Evolutionary conservation across 1,140 invertebrate genomes (phyloP), one percentile per base, ranked within the genome.

Genomic region (Drosophila asahinai): DNA sequence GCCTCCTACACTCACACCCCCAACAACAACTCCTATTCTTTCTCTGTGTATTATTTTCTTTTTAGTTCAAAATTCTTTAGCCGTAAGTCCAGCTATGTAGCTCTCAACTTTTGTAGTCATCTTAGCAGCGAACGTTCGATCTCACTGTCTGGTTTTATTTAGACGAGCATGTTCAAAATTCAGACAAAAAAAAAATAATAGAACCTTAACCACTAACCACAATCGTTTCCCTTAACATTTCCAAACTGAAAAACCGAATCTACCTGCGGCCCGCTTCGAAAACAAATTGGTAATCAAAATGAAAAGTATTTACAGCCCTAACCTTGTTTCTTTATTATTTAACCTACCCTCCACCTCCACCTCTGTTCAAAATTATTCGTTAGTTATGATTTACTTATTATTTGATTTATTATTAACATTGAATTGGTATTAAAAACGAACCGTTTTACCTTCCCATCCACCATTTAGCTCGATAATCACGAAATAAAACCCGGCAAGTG

Each of bases 401-500:
- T 87, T 78, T 73, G 42, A 48, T 73, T 82, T 77, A 65, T 86
- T 52, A 76, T 82, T 83, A 89, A 77, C 83, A 71, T 75, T 78
- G 77, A 83, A 87, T 91, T 91, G 83, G 83, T 87, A 83, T 91
- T 91, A 86, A 91, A 83, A 65, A 54, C 30, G 49, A 75, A 55
- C 58, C 73, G 63, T 86, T 91, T 89, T 83, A 87, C 83, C 83
- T 93, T 84, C 96, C 96, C 96, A 65, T 74, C 91, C 80, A 96
- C 96, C 76, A 82, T 82, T 65, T 87, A 98, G 98, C 97, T 99
- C 95, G 98, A 99, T 97, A 98, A 98, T 97, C 97, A 99, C 95
- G 98, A 99, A 98, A 99, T 99, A 96, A 98, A 97, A 96, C 97
- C 97, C 94, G 98, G 98, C 95, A 99, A 99, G 96, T 96, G 96